These are phyloP conservation scores for Nymphalis c-album DNA, from an alignment of 2,888 invertebrate species.

Conservation along the genomic window DNA sequence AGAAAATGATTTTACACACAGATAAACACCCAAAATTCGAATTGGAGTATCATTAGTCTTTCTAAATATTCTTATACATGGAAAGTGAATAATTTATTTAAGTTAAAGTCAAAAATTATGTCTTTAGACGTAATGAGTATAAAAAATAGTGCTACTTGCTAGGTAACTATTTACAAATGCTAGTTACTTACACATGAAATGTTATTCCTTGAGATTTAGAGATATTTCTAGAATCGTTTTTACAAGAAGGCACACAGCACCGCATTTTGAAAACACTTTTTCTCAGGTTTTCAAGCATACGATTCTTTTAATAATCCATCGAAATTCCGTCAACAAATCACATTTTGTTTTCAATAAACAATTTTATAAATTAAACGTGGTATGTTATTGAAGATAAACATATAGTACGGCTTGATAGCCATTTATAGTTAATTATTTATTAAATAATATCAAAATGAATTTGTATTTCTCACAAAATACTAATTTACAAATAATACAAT, in stretches of 20 bases:
- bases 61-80: no score
- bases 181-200: slow-evolving; percentile 65
- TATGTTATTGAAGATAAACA: neutral
- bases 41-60: no score
- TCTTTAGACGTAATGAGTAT: no score
- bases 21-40: no score
- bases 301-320: neutral
- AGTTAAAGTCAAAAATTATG: no score
- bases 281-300: neutral
- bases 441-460: neutral
- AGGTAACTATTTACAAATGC: neutral
- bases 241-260: slow-evolving; percentile 65
- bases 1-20: no score
- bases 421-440: neutral
- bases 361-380: neutral
- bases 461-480: neutral
- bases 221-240: slow-evolving; percentile 61
- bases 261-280: slow-evolving; percentile 52
- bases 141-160: neutral
- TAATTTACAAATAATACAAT: neutral
- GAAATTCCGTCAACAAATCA: neutral
- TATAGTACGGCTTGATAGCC: neutral
- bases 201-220: slow-evolving; percentile 67
- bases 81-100: no score
- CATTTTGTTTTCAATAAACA: neutral